A percentile compares a stretch with the other conserved stretches of the same genome.
Conservation (phyloP, 2,113 vertebrate genomes). For the Cryptotis parvus region DNA sequence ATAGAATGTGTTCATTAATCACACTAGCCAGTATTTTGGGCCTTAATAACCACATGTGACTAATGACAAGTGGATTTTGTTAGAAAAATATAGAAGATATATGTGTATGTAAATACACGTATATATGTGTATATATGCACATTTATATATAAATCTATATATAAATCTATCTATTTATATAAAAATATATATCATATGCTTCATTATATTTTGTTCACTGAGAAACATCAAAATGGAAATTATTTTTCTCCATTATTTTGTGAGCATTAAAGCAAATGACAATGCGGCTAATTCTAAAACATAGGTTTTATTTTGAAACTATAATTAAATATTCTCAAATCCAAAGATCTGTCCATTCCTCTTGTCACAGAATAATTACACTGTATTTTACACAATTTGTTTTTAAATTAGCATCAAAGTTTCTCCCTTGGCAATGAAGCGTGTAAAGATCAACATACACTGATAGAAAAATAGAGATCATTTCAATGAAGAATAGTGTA, state of each 20-base stretch:
- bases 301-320: neutral
- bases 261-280: neutral
- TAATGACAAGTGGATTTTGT: neutral
- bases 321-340: neutral
- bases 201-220: too few relatives aligned
- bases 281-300: neutral
- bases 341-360: neutral
- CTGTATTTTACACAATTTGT: neutral
- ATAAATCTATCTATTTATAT: too few relatives aligned
- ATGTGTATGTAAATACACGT: too few relatives aligned
- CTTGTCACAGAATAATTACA: neutral
- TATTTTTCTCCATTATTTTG: neutral
- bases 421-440: constrained; percentile 33
- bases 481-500: neutral
- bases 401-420: neutral
- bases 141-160: too few relatives aligned
- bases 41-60: neutral
- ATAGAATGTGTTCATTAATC: neutral
- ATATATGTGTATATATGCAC: too few relatives aligned
- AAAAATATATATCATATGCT: too few relatives aligned
- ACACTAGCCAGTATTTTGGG: neutral
- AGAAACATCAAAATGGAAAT: neutral
- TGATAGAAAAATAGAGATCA: neutral
- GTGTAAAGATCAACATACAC: neutral
- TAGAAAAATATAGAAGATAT: too few relatives aligned